A percentile compares a stretch with the other conserved stretches of the same genome.
These are phyloP conservation scores for Scaptomyza pallida DNA, from an alignment of 1,140 invertebrate genomes.

Conservation along the genomic window DNA sequence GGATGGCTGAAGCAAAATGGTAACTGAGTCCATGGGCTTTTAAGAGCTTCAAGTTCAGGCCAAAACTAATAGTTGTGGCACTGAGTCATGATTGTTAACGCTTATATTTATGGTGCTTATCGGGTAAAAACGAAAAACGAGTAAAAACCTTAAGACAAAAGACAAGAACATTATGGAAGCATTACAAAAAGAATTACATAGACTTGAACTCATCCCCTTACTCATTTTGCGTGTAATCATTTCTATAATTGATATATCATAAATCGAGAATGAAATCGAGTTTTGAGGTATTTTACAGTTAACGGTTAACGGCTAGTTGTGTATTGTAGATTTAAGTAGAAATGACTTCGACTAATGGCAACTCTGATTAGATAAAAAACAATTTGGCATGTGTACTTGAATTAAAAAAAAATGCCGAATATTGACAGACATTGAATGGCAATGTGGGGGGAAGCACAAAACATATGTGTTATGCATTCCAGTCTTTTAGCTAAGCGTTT, in stretches of 20 bases:
- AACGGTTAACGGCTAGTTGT: slow-evolving; percentile 4
- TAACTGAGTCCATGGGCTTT: slow-evolving; percentile 10
- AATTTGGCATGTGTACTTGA: slow-evolving; percentile 7
- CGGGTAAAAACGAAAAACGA: not conserved
- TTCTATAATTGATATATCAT: slow-evolving; percentile 39
- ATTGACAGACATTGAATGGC: not conserved
- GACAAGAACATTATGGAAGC: slow-evolving; percentile 24
- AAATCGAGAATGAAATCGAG: slow-evolving; percentile 14
- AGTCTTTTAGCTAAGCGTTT: not conserved
- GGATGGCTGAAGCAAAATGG: not conserved
- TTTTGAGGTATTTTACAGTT: not conserved
- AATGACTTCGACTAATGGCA: slow-evolving; percentile 31
- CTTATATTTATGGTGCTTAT: slow-evolving; percentile 18
- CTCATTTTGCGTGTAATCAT: slow-evolving; percentile 44
- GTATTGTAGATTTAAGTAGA: slow-evolving; percentile 4
- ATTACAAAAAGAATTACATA: slow-evolving; percentile 36
- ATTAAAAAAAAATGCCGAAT: not conserved
- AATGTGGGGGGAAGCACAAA: not conserved
- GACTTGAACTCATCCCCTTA: slow-evolving; percentile 39
- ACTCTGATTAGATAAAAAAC: slow-evolving; percentile 37
- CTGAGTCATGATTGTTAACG: slow-evolving; percentile 29
- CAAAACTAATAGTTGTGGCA: not conserved
- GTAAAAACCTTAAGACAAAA: not conserved
- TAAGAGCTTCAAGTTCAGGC: slow-evolving; percentile 38
- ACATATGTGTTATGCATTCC: slow-evolving; percentile 11